Evolutionary conservation across 2,888 invertebrate species (phyloP), one percentile per base, ranked within the genome.

Genomic region (Eumacrocentrus americanus): DNA sequence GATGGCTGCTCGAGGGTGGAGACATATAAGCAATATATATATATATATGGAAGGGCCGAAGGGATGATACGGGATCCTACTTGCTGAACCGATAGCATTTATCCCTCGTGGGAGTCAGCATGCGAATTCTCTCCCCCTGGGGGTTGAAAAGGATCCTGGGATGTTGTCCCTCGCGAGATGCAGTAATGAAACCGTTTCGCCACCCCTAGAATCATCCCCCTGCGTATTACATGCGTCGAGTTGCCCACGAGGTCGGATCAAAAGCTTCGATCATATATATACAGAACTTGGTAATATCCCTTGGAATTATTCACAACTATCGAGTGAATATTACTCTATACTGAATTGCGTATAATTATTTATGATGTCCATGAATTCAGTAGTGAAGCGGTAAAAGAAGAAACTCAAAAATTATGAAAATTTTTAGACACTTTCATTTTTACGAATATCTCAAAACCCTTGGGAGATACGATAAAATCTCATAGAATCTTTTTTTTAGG

Each of bases 101-200:
- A 68, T 70, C 65, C 66, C 69, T 66, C 60, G 66, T 65, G 69
- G 71, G 74, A 69, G 72, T 70, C 60, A 69, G 61, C 65, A 68
- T 69, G 67, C 75, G 23, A 47, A 47, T 47, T 50, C 46, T 37
- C 35, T 74, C 70, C 73, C 72, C 77, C 70, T 69, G 72, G 72
- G 75, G 68, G 66, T 68, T 68, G 68, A 66, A 69, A 67, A 68
- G 68, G 69, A 74, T 72, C 70, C 70, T 65, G 65, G 73, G 67
- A 67, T 71, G 75, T 77, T 76, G 76, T 75, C 75, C 74, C 78
- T 72, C 71, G 71, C 72, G 76, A 76, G 74, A 73, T 74, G 73
- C 70, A 72, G 74, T 79, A 79, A 80, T 79, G 79, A 80, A 80
- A 80, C 72, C 75, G 76, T 79, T 80, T 76, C 73, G 71, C 72